Base-by-base conservation (phyloP, 2,888 invertebrate genomes). In the Anticlea derivata region DNA sequence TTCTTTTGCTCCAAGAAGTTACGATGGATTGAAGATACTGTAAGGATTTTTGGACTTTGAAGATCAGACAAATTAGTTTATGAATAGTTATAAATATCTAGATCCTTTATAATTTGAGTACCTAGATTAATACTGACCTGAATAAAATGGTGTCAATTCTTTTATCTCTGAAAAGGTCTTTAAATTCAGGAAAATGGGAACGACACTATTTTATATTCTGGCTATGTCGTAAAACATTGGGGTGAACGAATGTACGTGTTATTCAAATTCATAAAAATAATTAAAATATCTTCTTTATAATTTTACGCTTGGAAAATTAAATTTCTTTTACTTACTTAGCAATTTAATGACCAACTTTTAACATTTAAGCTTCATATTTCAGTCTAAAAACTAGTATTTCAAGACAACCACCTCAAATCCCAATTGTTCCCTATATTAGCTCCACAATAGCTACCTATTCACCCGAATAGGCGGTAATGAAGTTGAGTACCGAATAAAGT, bases 1-100 rank as follows among this genome's bases (percentile, higher is more conserved):
- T 57, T 45, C 39, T 49, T 37, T 57, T 46, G 27, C 51, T 33
- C 50, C 67, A 58, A 65, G 65, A 65, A 70, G 69, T 40, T 47
- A 38, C 35, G 17, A 29, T 13, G 29, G 51, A 40, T 10, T 24
- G 31, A 52, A 47, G 35, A 34, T 45, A 46, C 44, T 48, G 29
- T 38, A 20, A 35, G 8, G 5, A 30, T 22, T 45, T 17, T 22
- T n/a, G n/a, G n/a, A n/a, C n/a, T n/a, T n/a, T n/a, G n/a, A n/a
- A n/a, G 17, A 12, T 33, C 6, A 17, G 10, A 17, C 6, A 41
- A 30, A 8, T 22, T 40, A n/a, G 10, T 23, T 8, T 35, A 6
- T 35, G 11, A 12, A 23, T 23, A 2, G 7, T 13, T 7, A 11
- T 6, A 1, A 13, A 7, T 11, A 12, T 30, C 7, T 3, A 2